A percentile compares a stretch with the other conserved stretches of the same genome.
Evolutionary conservation across 2,888 invertebrate genomes (phyloP).

Genomic region (Drosophila mimica): DNA sequence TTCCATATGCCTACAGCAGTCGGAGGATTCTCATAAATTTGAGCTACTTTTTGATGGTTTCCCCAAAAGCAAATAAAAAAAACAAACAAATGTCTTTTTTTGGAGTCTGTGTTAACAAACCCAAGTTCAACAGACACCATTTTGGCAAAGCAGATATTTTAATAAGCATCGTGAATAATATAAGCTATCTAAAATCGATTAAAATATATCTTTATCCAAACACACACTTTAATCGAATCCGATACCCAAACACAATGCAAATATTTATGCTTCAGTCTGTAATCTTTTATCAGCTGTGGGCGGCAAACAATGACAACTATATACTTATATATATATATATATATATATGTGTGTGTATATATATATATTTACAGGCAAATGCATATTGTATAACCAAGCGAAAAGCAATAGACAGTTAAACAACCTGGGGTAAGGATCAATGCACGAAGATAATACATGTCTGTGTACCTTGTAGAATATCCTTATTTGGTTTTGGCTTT

Average conservation of each 20-base stretch:
- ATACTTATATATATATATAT: neutral
- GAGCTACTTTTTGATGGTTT: neutral
- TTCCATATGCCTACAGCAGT: neutral
- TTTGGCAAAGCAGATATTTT: neutral
- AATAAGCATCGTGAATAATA: neutral
- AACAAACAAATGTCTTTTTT: neutral
- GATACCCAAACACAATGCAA: conserved; percentile 35
- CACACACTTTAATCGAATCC: conserved; percentile 3
- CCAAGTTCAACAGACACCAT: neutral
- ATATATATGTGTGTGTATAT: neutral
- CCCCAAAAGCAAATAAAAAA: neutral
- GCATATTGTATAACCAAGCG: conserved; percentile 30
- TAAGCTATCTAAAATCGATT: conserved; percentile 19
- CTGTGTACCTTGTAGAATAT: conserved; percentile 9
- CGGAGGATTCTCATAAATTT: neutral
- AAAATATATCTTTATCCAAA: conserved; percentile 8
- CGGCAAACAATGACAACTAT: conserved; percentile 17
- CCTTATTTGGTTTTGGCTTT: conserved; percentile 38
- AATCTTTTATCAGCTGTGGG: conserved; percentile 33
- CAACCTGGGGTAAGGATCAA: conserved; percentile 35
- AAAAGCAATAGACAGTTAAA: conserved; percentile 49
- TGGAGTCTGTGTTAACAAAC: neutral
- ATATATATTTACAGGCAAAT: neutral
- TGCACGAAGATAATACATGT: conserved; percentile 20
- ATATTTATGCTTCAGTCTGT: conserved; percentile 36